phyloP scores from a whole-genome alignment of 1,140 invertebrate genomes.

The Odontomachus brunneus region DNA sequence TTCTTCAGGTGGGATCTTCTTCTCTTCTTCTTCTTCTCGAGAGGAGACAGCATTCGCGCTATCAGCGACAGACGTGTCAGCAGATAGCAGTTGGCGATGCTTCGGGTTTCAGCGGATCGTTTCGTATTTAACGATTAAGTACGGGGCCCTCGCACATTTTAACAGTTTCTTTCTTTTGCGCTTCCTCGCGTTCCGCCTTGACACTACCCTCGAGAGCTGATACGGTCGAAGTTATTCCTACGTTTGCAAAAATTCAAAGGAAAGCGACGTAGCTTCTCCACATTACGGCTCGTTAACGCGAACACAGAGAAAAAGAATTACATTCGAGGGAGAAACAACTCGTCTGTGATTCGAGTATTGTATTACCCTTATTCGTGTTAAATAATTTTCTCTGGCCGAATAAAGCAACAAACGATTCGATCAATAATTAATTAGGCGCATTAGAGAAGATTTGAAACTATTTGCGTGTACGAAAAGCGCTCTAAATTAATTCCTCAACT shows the following conservation, averaged over 20 bases:
- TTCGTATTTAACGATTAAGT: conserved; percentile 65
- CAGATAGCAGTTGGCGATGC: conserved; percentile 61
- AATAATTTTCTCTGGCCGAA: too few relatives aligned
- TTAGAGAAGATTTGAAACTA: too few relatives aligned
- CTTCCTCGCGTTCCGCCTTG: background rate
- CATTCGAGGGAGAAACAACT: too few relatives aligned
- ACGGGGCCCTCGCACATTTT: conserved; percentile 33
- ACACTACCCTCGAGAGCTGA: background rate
- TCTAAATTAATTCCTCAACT: too few relatives aligned
- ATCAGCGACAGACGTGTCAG: conserved; percentile 69
- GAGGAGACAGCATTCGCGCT: conserved; percentile 52
- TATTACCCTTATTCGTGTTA: too few relatives aligned
- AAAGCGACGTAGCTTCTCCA: too few relatives aligned
- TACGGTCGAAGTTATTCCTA: background rate
- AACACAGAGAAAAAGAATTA: too few relatives aligned
- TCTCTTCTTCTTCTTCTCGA: conserved; percentile 22
- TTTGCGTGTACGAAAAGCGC: too few relatives aligned
- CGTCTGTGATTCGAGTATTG: too few relatives aligned
- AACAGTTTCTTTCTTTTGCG: conserved; percentile 24
- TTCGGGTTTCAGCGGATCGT: conserved; percentile 66
- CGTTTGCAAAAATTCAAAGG: background rate
- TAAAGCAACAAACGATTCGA: too few relatives aligned
- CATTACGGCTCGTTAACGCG: too few relatives aligned
- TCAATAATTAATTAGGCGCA: too few relatives aligned
- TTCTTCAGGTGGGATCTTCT: conserved; percentile 50